These are phyloP conservation scores for Isoperla grammatica DNA, from an alignment of 2,888 invertebrate species.

Conservation along the genomic window DNA sequence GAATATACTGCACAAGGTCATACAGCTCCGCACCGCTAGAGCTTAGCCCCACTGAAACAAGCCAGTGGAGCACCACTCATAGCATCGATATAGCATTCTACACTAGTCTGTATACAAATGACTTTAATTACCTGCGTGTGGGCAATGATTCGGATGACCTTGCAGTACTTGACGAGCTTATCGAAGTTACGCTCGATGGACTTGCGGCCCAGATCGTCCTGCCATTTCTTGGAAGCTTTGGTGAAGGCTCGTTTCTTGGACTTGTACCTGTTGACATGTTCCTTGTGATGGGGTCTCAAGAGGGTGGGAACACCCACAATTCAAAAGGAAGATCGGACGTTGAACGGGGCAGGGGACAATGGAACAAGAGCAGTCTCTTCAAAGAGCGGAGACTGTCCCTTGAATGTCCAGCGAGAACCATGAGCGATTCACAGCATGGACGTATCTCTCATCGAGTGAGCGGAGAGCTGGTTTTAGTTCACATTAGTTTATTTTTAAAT, in stretches of 20 bases:
- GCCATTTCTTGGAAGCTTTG: constrained; percentile 98
- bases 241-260: constrained; percentile 99
- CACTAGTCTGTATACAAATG: not conserved
- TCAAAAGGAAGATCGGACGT: not conserved
- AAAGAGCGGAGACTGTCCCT: constrained; percentile 25
- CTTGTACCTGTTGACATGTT: constrained; percentile 75
- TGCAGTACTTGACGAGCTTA: constrained; percentile 98
- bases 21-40: constrained; percentile 31
- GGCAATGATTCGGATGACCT: constrained; percentile 90
- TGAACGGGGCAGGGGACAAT: constrained; percentile 3
- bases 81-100: not conserved
- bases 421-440: constrained; percentile 29
- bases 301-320: not conserved
- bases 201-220: constrained; percentile 93
- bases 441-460: constrained; percentile 61
- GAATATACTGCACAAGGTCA: constrained; percentile 29
- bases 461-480: constrained; percentile 54
- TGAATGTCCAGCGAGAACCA: not conserved
- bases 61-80: constrained; percentile 10
- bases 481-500: not conserved
- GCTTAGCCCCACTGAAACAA: constrained; percentile 2
- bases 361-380: constrained; percentile 24
- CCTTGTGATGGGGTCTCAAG: constrained; percentile 11
- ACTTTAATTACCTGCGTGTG: constrained; percentile 81
- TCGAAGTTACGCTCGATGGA: constrained; percentile 95